These are phyloP conservation scores for Sinocyclocheilus grahami DNA, from an alignment of 2,113 vertebrate species.

Conservation along the genomic window DNA sequence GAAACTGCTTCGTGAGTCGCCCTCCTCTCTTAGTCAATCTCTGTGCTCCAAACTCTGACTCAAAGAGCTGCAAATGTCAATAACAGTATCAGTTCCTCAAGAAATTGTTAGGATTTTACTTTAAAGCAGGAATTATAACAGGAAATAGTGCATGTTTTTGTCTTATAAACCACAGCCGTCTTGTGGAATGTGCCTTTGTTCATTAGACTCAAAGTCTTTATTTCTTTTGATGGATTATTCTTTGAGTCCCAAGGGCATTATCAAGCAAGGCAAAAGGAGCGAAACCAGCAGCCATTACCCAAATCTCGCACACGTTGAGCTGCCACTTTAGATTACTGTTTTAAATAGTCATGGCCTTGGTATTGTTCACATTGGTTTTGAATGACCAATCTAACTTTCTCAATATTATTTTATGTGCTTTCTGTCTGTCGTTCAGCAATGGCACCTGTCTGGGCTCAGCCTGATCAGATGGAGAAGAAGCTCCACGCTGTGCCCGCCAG, in stretches of 20 bases:
- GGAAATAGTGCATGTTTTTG: slow-evolving; percentile 41
- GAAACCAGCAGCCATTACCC: not conserved
- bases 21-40: not conserved
- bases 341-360: no score
- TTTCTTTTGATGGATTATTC: slow-evolving; percentile 54
- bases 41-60: no score
- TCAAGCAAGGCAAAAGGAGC: slow-evolving; percentile 38
- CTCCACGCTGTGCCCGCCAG: slow-evolving; percentile 93
- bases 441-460: slow-evolving; percentile 90
- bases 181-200: slow-evolving; percentile 49
- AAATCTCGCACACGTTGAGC: not conserved
- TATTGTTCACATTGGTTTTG: no score
- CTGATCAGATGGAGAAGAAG: slow-evolving; percentile 98
- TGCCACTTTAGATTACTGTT: not conserved
- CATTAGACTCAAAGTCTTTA: slow-evolving; percentile 39
- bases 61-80: not conserved
- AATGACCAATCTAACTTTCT: no score
- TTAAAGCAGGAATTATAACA: not conserved
- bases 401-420: not conserved
- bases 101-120: not conserved
- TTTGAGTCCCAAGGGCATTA: slow-evolving; percentile 38
- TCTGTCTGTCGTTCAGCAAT: slow-evolving; percentile 72
- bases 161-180: slow-evolving; percentile 53
- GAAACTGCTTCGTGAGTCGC: slow-evolving; percentile 72
- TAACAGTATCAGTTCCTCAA: not conserved